A percentile compares a stretch with the other conserved stretches of the same genome.
These are phyloP conservation scores for Seriola aureovittata DNA, from an alignment of 2,113 vertebrate species.

Conservation along the genomic window DNA sequence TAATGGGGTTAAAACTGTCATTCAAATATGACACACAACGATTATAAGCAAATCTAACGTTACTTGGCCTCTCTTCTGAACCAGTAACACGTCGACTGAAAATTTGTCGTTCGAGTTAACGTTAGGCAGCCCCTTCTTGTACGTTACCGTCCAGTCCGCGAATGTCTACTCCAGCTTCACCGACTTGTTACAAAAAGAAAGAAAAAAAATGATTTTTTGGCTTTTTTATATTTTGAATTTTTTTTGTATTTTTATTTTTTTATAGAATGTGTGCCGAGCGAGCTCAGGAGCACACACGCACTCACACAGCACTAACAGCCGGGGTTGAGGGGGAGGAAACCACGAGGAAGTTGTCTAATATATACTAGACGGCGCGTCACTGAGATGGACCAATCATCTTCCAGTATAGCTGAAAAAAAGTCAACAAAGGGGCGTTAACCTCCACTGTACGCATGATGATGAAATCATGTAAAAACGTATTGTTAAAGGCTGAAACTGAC, in stretches of 20 bases:
- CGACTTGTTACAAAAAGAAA: slow-evolving; percentile 78
- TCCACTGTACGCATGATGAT: slow-evolving; percentile 55
- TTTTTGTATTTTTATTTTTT: slow-evolving; percentile 84
- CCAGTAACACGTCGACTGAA: slow-evolving; percentile 65
- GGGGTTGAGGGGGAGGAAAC: slow-evolving; percentile 77
- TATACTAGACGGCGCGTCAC: slow-evolving; percentile 71
- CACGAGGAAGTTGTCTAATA: neutral
- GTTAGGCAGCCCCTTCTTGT: slow-evolving; percentile 56
- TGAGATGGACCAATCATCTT: slow-evolving; percentile 48
- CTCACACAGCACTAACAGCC: slow-evolving; percentile 83
- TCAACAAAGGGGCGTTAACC: slow-evolving; percentile 50
- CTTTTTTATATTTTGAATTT: slow-evolving; percentile 80
- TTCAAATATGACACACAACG: slow-evolving; percentile 18
- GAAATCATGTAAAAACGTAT: slow-evolving; percentile 56
- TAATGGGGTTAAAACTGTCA: slow-evolving; percentile 32
- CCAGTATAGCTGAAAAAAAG: neutral
- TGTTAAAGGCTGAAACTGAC: slow-evolving; percentile 21
- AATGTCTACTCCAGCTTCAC: slow-evolving; percentile 79
- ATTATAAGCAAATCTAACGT: slow-evolving; percentile 32
- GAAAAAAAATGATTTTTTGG: slow-evolving; percentile 76
- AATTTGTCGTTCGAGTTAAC: slow-evolving; percentile 30
- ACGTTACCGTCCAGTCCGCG: slow-evolving; percentile 74
- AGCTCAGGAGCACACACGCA: slow-evolving; percentile 85
- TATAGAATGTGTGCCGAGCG: slow-evolving; percentile 84
- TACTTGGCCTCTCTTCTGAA: slow-evolving; percentile 54